These are phyloP conservation scores for Xestia rhomboidea DNA, from an alignment of 2,888 invertebrate species.

Conservation along the genomic window DNA sequence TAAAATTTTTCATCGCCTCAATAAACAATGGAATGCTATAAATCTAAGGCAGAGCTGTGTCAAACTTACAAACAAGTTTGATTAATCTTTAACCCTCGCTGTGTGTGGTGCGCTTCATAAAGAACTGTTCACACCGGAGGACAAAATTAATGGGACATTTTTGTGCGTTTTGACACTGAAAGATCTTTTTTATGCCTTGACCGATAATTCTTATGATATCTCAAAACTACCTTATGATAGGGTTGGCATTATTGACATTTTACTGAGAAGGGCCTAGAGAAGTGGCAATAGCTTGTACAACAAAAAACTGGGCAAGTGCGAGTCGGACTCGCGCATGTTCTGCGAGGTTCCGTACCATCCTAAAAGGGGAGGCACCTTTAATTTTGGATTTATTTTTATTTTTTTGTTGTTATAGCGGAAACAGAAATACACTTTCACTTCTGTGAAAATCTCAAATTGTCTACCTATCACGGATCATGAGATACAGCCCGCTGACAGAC, in stretches of 20 bases:
- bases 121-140: constrained; percentile 26
- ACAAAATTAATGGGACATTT: constrained; percentile 1
- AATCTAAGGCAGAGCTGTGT: constrained; percentile 58
- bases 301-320: background rate
- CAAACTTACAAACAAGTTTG: constrained; percentile 66
- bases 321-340: too few species aligned
- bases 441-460: too few species aligned
- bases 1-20: constrained; percentile 40
- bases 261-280: background rate
- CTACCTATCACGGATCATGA: too few species aligned
- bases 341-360: too few species aligned
- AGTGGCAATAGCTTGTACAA: background rate
- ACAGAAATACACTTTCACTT: too few species aligned
- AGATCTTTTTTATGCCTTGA: background rate
- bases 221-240: background rate
- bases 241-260: background rate
- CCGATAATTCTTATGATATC: background rate
- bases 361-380: too few species aligned
- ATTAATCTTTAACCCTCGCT: constrained; percentile 66
- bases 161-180: background rate
- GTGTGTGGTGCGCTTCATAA: constrained; percentile 45
- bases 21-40: constrained; percentile 67
- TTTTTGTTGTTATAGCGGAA: too few species aligned
- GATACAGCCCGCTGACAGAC: too few species aligned
- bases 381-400: too few species aligned